Conservation (phyloP, 2,113 vertebrate genomes). For the Pachycephala philippinensis region DNA sequence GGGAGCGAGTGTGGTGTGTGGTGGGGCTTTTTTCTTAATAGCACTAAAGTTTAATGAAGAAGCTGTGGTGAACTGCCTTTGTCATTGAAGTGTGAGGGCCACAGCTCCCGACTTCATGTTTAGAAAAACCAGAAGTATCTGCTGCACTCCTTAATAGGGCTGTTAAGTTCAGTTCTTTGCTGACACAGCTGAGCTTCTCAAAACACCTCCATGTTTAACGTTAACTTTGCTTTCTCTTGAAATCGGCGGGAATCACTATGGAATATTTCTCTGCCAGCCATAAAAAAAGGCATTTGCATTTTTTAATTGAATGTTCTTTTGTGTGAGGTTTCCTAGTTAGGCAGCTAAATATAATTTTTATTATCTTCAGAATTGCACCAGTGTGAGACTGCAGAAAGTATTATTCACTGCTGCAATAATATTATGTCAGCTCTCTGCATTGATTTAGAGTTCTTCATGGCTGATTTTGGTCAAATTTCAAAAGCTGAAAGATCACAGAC, state of each 20-base stretch:
- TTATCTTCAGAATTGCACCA: slow-evolving; percentile 37
- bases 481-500: background rate
- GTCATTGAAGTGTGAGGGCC: background rate
- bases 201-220: background rate
- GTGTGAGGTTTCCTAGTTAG: slow-evolving; percentile 22
- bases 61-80: background rate
- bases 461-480: background rate
- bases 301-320: slow-evolving; percentile 52
- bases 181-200: slow-evolving; percentile 25
- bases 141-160: background rate
- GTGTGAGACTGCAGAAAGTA: background rate
- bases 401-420: slow-evolving; percentile 18
- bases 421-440: background rate
- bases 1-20: background rate
- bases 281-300: slow-evolving; percentile 51
- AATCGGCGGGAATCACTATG: slow-evolving; percentile 32
- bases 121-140: background rate
- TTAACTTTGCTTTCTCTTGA: slow-evolving; percentile 42
- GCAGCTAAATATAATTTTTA: slow-evolving; percentile 52
- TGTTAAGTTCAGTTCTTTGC: slow-evolving; percentile 27
- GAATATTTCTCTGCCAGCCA: slow-evolving; percentile 39
- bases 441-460: background rate
- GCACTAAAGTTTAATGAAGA: background rate
- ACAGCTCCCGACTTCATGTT: background rate
- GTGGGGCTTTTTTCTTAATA: background rate